Percentiles rank a stretch among this genome's conserved stretches.
phyloP scores from a whole-genome alignment of 2,888 invertebrate genomes.

The Parascotia fuliginaria region DNA sequence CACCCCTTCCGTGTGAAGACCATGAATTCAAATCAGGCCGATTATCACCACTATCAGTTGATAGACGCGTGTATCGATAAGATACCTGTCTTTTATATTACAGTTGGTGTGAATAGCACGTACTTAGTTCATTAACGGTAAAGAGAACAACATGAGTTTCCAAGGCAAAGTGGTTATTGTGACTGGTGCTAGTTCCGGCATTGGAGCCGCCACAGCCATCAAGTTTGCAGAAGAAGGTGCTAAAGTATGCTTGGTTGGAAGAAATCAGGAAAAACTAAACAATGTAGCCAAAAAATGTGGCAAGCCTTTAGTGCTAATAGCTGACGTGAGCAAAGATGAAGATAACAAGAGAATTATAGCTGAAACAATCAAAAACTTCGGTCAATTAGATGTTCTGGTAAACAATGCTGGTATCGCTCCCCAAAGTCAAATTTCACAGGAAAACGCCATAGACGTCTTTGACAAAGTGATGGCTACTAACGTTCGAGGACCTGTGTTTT shows the following conservation, averaged over 20 bases:
- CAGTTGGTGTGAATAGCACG: no score
- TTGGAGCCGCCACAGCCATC: slow-evolving; percentile 23
- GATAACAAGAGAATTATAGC: slow-evolving; percentile 8
- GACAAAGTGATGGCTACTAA: slow-evolving; percentile 19
- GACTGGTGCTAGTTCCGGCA: slow-evolving; percentile 44
- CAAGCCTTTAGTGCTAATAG: slow-evolving; percentile 2
- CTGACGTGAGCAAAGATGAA: slow-evolving; percentile 15
- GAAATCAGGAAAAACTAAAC: slow-evolving; percentile 36
- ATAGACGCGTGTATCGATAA: no score
- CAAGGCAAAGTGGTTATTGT: slow-evolving; percentile 43
- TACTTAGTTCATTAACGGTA: no score
- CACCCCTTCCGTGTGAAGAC: no score
- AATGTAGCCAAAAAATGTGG: slow-evolving; percentile 9
- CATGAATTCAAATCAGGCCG: no score
- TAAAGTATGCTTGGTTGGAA: slow-evolving; percentile 35
- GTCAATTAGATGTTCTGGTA: slow-evolving; percentile 21
- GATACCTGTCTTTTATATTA: no score
- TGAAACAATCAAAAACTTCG: slow-evolving; percentile 8
- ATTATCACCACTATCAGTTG: no score
- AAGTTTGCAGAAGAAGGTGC: slow-evolving; percentile 39
- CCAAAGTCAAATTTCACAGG: slow-evolving; percentile 1
- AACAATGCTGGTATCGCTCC: slow-evolving; percentile 25
- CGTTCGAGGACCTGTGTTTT: slow-evolving; percentile 15
- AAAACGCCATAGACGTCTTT: slow-evolving; percentile 13
- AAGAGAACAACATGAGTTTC: background rate